Base-by-base conservation (phyloP, 2,888 invertebrate genomes). In the Epirrita christyi region DNA sequence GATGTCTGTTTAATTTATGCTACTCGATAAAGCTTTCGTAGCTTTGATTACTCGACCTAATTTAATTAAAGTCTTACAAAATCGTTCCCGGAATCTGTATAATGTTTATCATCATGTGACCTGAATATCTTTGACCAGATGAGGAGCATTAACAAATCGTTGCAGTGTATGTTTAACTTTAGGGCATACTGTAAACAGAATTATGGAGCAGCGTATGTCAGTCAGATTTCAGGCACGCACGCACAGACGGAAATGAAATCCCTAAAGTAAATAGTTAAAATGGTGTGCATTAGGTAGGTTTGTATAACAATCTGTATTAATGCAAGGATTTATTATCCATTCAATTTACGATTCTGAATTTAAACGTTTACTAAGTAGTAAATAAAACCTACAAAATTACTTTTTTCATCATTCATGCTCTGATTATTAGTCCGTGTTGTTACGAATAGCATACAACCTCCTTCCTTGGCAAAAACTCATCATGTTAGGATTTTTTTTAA, bases 151-250 rank as follows among this genome's bases (percentile, higher is more conserved):
- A 59, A 64, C 55, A 56, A 53, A 48, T 65, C 64, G 71, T 60
- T 63, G 65, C 74, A 75, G 66, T 79, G 73, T 76, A 78, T 76
- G 81, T 81, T 85, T 82, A 79, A 80, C 78, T 81, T 79, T 67
- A 74, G 76, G 75, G 69, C 72, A 70, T 75, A 73, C 60, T 78
- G 75, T 85, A 86, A 85, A 86, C 84, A 86, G 71, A 71, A 75
- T 70, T 79, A 72, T 69, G 63, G 71, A 80, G 80, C 81, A 73
- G 69, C 62, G 68, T 72, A 66, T 70, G 68, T 48, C 47, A 56
- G 65, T 59, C 63, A 63, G 65, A 64, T 61, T 69, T 66, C 70
- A 63, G 68, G 61, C 66, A 63, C 63, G 61, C 66, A 63, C 63
- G 41, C 41, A 69, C 61, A 40, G 41, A 60, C 61, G 54, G 49